A percentile compares a stretch with the other conserved stretches of the same genome.
These are phyloP conservation scores for Leptosomus discolor DNA, from an alignment of 2,113 vertebrate species.

Conservation along the genomic window DNA sequence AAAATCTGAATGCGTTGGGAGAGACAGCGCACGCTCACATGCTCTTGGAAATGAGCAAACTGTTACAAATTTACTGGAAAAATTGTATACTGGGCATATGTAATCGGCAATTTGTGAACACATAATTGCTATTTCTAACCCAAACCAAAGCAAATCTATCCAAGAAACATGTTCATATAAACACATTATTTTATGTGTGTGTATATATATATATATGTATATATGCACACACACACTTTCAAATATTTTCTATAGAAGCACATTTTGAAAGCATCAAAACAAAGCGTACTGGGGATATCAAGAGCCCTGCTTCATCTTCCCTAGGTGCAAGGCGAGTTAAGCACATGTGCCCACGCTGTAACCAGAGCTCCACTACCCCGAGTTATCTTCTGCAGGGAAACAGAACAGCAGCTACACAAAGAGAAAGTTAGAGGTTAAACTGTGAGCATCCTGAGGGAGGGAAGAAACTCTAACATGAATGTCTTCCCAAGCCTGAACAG, in stretches of 20 bases:
- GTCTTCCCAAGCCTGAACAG: not conserved
- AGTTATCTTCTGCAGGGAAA: not conserved
- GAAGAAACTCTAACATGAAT: not conserved
- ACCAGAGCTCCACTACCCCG: not conserved
- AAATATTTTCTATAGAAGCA: not conserved
- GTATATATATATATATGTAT: not conserved
- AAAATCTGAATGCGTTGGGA: not conserved
- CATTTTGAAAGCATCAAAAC: not conserved
- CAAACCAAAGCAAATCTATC: slow-evolving; percentile 5
- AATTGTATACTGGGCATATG: not conserved
- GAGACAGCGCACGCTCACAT: not conserved
- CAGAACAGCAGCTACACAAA: not conserved
- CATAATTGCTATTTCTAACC: slow-evolving; percentile 24
- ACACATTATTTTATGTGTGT: not conserved
- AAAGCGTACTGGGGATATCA: not conserved
- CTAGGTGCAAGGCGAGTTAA: not conserved
- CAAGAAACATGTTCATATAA: not conserved
- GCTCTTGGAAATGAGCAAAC: not conserved
- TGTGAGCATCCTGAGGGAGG: rapidly evolving
- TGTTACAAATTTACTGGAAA: slow-evolving; percentile 17
- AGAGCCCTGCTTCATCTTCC: not conserved
- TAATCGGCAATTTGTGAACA: slow-evolving; percentile 29
- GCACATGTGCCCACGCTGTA: rapidly evolving
- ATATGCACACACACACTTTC: not conserved
- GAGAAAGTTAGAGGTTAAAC: not conserved